phyloP scores from a whole-genome alignment of 2,113 vertebrate genomes.

The Eublepharis macularius region DNA sequence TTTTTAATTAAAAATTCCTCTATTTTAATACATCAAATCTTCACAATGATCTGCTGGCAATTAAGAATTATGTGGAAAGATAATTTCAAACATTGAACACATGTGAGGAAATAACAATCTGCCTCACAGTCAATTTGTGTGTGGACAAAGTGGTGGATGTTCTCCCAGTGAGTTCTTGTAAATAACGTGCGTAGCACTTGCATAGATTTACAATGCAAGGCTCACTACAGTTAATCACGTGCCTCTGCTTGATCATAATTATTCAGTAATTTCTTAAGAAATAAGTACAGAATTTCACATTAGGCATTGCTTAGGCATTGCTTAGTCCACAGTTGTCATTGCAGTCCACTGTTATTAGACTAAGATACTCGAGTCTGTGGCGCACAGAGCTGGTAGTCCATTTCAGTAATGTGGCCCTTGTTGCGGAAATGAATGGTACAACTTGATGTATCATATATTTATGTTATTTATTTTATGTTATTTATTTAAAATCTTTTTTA shows the following conservation, averaged over 20 bases:
- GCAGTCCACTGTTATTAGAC: conserved; percentile 43
- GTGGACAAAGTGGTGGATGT: background rate
- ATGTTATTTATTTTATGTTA: background rate
- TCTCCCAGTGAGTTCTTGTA: conserved; percentile 4
- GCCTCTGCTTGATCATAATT: conserved; percentile 44
- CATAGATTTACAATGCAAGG: background rate
- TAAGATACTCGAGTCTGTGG: background rate
- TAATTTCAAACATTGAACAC: conserved; percentile 21
- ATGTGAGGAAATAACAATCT: conserved; percentile 31
- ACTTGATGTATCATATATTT: background rate
- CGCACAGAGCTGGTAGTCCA: no score
- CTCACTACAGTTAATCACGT: conserved; percentile 13
- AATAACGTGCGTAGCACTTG: background rate
- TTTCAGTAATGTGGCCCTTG: no score
- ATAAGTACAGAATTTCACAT: conserved; percentile 46
- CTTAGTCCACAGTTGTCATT: conserved; percentile 50
- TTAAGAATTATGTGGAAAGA: conserved; percentile 20
- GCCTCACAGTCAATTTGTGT: conserved; percentile 11
- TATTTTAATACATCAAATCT: background rate
- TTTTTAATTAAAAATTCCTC: conserved; percentile 12
- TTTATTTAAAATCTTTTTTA: no score
- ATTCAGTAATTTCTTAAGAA: background rate
- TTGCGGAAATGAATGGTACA: no score
- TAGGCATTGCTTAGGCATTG: conserved; percentile 47
- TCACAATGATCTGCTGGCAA: background rate